These are phyloP conservation scores for Amiota minor DNA, from an alignment of 2,888 invertebrate genomes.

Conservation along the genomic window DNA sequence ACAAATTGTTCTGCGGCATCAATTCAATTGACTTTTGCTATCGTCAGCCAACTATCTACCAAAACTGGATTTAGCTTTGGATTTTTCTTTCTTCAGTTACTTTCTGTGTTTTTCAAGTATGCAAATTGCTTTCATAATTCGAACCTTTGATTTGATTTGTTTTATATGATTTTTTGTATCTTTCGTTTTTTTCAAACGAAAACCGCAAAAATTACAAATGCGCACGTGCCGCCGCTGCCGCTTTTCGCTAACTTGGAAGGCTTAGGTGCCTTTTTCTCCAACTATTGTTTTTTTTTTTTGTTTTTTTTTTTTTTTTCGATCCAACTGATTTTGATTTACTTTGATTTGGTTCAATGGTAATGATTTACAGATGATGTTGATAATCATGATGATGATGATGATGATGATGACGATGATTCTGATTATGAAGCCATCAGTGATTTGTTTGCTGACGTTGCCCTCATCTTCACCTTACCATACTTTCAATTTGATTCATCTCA, in stretches of 20 bases:
- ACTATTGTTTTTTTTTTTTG: conserved; percentile 1
- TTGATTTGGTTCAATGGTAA: conserved; percentile 13
- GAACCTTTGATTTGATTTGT: conserved; percentile 25
- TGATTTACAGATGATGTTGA: neutral
- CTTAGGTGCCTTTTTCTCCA: too few species aligned
- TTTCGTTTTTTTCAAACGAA: neutral
- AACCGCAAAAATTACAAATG: conserved; percentile 36
- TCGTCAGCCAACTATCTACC: too few species aligned
- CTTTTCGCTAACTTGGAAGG: too few species aligned
- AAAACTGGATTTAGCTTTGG: too few species aligned
- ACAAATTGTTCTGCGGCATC: too few species aligned
- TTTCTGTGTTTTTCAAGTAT: conserved; percentile 18
- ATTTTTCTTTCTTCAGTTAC: too few species aligned
- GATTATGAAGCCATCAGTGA: too few species aligned
- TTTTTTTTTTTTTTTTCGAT: conserved; percentile 5
- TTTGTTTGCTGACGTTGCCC: neutral
- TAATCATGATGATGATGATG: neutral
- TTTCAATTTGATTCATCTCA: too few species aligned
- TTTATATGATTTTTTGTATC: neutral
- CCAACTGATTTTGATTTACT: conserved; percentile 17
- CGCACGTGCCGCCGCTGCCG: conserved; percentile 29
- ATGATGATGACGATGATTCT: neutral
- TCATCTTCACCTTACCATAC: neutral
- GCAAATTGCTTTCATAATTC: conserved; percentile 35
- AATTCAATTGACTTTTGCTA: too few species aligned